Evolutionary conservation across 1,140 invertebrate genomes (phyloP), one percentile per base, ranked within the genome.

Genomic region (Achroia grisella): DNA sequence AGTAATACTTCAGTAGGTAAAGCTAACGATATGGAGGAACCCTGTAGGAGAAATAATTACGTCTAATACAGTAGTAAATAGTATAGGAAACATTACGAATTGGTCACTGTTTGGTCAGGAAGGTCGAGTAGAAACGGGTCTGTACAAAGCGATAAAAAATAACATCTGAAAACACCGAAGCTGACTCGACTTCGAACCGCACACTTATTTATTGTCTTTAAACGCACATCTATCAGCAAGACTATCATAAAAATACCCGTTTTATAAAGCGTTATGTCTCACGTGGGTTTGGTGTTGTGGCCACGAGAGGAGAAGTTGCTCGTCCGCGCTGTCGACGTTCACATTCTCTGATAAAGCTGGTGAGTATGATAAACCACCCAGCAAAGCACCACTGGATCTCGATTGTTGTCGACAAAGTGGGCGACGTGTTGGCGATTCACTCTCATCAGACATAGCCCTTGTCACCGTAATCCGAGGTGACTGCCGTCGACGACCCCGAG

Each of bases 391-490:
- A 29, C 87, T 87, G 0, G 89, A 90, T 10, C 85, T 81, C 8
- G 88, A 89, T 34, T 89, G 84, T 52, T 88, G 88, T 42, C 81
- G 84, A 12, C 74, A 82, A 4, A 87, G 69, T 2, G 83, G 82
- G 8, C 86, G 84, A 28, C 78, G 75, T 12, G 74, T 77, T 1
- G 86, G 85, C 3, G 86, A 86, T 17, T 90, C 88, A 47, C 89
- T 91, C 57, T 93, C 91, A 57, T 92, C 90, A 30, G 91, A 92
- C 79, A 89, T 90, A 1, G 92, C 90, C 48, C 91, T 71, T 1
- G 92, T 92, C 39, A 93, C 92, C 1, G 92, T 86, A 14, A 93
- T 93, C 37, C 89, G 86, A 9, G 91, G 91, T 10, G 90, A 92
- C 37, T 87, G 85, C 49, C 87, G 87, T 71, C 56, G 86, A 74